Evolutionary conservation across 2,797 vertebrate species (phyloP).

Genomic region (Botia kubotai): DNA sequence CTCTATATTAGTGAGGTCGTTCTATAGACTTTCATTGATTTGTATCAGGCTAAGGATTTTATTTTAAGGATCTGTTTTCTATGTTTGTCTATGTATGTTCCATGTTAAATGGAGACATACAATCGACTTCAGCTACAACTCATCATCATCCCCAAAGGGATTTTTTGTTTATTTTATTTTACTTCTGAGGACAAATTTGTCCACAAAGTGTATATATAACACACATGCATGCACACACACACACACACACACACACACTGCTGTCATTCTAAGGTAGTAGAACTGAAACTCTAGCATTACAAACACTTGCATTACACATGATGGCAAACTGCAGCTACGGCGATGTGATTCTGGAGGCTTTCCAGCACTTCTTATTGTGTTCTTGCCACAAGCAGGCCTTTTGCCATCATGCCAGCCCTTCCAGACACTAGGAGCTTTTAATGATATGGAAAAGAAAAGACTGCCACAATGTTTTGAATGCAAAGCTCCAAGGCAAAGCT

Average conservation of each 20-base stretch:
- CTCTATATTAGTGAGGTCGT: too few relatives aligned
- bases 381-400: conserved; percentile 47
- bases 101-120: too few relatives aligned
- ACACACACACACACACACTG: conserved; percentile 4
- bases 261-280: conserved; percentile 18
- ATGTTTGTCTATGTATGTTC: too few relatives aligned
- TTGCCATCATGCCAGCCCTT: conserved; percentile 39
- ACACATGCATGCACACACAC: not conserved
- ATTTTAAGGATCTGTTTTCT: too few relatives aligned
- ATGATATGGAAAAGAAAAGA: conserved; percentile 48
- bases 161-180: too few relatives aligned
- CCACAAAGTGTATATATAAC: not conserved
- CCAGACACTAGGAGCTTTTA: conserved; percentile 53
- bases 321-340: conserved; percentile 1
- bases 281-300: conserved; percentile 37
- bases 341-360: conserved; percentile 41
- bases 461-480: conserved; percentile 52
- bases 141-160: too few relatives aligned
- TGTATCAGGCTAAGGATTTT: too few relatives aligned
- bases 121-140: too few relatives aligned
- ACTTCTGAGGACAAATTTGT: too few relatives aligned
- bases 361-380: conserved; percentile 53
- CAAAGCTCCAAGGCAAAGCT: conserved; percentile 54
- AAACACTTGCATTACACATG: conserved; percentile 34
- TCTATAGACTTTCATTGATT: too few relatives aligned